phyloP scores from a whole-genome alignment of 2,113 vertebrate species.

The Eurypyga helias region DNA sequence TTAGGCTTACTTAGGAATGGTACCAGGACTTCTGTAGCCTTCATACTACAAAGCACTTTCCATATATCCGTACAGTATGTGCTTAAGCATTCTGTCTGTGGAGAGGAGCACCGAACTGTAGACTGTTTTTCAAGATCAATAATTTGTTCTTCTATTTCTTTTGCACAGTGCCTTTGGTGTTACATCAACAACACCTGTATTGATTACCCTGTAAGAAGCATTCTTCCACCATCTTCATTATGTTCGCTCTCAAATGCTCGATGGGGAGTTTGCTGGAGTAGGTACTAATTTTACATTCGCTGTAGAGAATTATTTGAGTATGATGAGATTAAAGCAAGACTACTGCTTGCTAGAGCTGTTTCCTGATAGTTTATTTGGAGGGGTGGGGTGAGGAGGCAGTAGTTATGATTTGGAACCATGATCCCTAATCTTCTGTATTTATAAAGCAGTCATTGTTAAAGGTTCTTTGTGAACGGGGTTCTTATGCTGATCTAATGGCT shows the following conservation, averaged over 20 bases:
- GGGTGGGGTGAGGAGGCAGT: accelerated
- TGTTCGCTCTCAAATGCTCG: conserved; percentile 81
- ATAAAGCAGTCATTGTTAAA: not conserved
- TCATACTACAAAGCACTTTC: not conserved
- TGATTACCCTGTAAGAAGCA: conserved; percentile 84
- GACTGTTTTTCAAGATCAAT: not conserved
- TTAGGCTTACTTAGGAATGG: not conserved
- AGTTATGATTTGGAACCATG: not conserved
- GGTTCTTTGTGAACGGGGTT: not conserved
- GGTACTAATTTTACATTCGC: conserved; percentile 60
- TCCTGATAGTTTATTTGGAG: not conserved
- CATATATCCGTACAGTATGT: not conserved
- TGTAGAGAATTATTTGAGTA: not conserved
- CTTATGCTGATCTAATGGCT: not conserved
- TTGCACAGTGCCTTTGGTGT: conserved; percentile 88
- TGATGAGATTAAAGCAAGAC: not conserved
- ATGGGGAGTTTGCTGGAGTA: conserved; percentile 91
- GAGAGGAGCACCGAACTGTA: not conserved
- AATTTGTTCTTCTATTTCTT: not conserved
- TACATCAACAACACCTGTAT: conserved; percentile 79
- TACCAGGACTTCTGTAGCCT: not conserved
- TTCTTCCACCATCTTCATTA: conserved; percentile 80
- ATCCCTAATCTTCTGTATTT: not conserved
- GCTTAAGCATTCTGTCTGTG: not conserved
- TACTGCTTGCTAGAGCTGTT: not conserved